phyloP scores from a whole-genome alignment of 2,888 invertebrate species.

The Drosophila colorata region DNA sequence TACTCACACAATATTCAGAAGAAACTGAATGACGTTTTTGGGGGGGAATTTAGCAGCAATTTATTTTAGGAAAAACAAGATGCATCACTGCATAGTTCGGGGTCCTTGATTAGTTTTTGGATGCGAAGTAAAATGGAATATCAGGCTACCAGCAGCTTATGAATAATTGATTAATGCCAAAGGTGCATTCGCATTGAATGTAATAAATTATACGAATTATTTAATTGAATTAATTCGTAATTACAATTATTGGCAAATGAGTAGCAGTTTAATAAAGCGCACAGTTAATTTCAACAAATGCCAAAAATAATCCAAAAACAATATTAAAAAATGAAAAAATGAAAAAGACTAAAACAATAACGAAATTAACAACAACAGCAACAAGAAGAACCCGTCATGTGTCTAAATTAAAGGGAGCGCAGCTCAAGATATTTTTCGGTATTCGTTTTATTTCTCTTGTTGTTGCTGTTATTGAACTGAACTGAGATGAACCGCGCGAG shows the following conservation, averaged over 20 bases:
- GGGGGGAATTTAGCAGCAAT: conserved; percentile 9
- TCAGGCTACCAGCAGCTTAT: conserved; percentile 3
- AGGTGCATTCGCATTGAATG: conserved; percentile 44
- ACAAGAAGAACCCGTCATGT: conserved; percentile 54
- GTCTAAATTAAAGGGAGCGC: conserved; percentile 67
- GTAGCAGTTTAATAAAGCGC: conserved; percentile 45
- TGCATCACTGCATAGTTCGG: conserved; percentile 11
- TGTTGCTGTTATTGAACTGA: conserved; percentile 52
- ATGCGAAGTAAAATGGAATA: conserved; percentile 1
- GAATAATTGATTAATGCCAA: conserved; percentile 32
- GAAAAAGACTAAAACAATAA: conserved; percentile 45
- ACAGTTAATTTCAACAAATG: conserved; percentile 34
- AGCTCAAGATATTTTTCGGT: conserved; percentile 43
- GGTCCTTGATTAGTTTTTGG: conserved; percentile 32
- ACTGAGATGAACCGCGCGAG: conserved; percentile 46
- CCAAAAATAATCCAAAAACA: conserved; percentile 30
- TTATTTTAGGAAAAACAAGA: conserved; percentile 9
- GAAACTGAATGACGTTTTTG: conserved; percentile 48
- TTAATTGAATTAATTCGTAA: conserved; percentile 71
- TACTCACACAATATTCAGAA: conserved; percentile 25
- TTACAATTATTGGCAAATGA: conserved; percentile 55
- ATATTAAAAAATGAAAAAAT: conserved; percentile 14
- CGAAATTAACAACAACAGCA: conserved; percentile 47
- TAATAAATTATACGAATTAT: conserved; percentile 55
- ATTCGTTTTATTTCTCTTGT: background rate